Evolutionary conservation across 2,888 invertebrate species (phyloP), one percentile per base, ranked within the genome.

Genomic region (Eupeodes latifasciatus): DNA sequence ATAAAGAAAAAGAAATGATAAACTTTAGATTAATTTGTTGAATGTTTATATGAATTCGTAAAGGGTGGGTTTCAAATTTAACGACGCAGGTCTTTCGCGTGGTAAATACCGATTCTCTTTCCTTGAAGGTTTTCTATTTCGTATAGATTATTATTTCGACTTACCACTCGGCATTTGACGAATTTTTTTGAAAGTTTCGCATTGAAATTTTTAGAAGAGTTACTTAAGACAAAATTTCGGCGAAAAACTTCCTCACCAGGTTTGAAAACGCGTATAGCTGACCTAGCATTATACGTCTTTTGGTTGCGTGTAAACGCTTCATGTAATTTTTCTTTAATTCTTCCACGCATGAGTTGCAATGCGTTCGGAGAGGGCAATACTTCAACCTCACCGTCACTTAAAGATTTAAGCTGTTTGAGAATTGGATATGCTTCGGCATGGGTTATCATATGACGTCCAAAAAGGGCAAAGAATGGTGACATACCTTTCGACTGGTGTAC

Each of bases 171-270:
- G 12, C 64, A 47, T 4, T 64, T 64, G 1, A 47, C 19, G 4
- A 64, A 64, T 19, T 64, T 64, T 0, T 64, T 16, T 19, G 62
- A 16, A 2, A 64, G 16, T 64, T 64, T 64, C 7, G 62, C 62
- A 44, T 44, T 64, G 9, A 64, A 44, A 19, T 64, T 64, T 5
- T 64, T 64, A 0, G 44, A 16, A 16, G 19, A 4, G 5, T 44
- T 64, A 11, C 62, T 61, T 14, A 61, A 7, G 10, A 59, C 59
- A 36, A 59, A 59, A 14, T 59, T 59, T 34, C 59, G 5, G 4
- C 36, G n/a, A 9, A 16, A 53, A 53, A 53, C 16, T 53, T 53
- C 53, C 9, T 53, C 53, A 2, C 53, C 53, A 19, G 59, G 36
- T 7, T 59, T 59, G 34, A 34, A 59, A 10, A 12, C 2, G 6